A percentile compares a stretch with the other conserved stretches of the same genome.
These are phyloP conservation scores for Eremobia ochroleuca DNA, from an alignment of 2,888 invertebrate genomes.

Conservation along the genomic window DNA sequence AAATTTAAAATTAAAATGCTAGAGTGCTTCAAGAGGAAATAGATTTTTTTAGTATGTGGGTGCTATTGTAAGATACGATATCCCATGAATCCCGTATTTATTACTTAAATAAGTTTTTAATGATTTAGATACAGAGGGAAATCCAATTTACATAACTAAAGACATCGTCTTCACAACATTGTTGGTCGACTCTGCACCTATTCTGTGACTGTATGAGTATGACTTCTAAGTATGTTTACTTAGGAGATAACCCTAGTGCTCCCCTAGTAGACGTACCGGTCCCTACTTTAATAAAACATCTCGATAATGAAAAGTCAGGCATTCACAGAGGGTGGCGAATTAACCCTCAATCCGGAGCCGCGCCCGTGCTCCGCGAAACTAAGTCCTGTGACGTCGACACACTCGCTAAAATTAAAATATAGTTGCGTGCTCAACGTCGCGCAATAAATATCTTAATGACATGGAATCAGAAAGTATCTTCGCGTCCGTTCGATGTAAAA, in stretches of 20 bases:
- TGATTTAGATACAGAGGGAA: not conserved
- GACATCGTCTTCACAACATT: not conserved
- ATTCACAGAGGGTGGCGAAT: conserved; percentile 89
- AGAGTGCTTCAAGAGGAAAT: too few species aligned
- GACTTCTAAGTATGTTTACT: conserved; percentile 50
- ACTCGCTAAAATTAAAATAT: conserved; percentile 83
- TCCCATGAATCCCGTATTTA: not conserved
- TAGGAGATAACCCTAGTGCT: conserved; percentile 82
- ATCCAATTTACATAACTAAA: not conserved
- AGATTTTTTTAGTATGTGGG: not conserved
- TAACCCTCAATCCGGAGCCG: conserved; percentile 79
- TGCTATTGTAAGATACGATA: not conserved
- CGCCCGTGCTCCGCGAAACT: conserved; percentile 75
- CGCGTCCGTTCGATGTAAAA: conserved; percentile 70
- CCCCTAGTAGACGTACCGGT: conserved; percentile 80
- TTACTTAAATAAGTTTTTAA: not conserved
- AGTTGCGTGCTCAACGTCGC: conserved; percentile 69
- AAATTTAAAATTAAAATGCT: conserved; percentile 41
- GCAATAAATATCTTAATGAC: conserved; percentile 91
- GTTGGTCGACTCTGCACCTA: conserved; percentile 3
- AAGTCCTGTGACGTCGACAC: conserved; percentile 77
- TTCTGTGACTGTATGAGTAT: conserved; percentile 30
- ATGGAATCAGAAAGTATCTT: conserved; percentile 91
- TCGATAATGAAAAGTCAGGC: conserved; percentile 91
- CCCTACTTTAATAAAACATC: conserved; percentile 91